Evolutionary conservation across 2,888 invertebrate genomes (phyloP).

Genomic region (Sphaerophoria taeniata): DNA sequence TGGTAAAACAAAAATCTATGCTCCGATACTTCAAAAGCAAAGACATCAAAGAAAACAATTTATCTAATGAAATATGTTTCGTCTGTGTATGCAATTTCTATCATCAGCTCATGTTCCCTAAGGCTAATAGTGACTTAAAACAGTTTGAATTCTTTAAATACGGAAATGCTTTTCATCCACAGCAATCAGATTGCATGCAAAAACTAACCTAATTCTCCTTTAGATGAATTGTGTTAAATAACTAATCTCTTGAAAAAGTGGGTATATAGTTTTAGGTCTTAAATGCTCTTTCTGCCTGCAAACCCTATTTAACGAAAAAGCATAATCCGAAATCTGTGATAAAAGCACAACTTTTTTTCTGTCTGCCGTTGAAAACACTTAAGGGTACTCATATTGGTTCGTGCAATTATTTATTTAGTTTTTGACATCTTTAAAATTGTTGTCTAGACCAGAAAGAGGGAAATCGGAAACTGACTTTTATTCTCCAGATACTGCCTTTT

Average conservation of each 20-base stretch:
- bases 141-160: neutral
- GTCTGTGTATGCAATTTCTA: neutral
- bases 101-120: neutral
- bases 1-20: too few species aligned
- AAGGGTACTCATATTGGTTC: neutral
- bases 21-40: too few species aligned
- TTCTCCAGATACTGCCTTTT: too few species aligned
- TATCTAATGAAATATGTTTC: too few species aligned
- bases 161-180: neutral
- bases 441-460: too few species aligned
- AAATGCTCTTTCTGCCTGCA: neutral
- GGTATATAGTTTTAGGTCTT: neutral
- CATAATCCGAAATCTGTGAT: neutral
- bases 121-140: conserved; percentile 1
- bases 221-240: conserved; percentile 13
- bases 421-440: too few species aligned
- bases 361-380: neutral
- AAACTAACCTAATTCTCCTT: conserved; percentile 1
- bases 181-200: neutral
- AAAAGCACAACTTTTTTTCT: neutral
- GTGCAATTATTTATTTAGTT: neutral
- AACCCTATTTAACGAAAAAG: conserved; percentile 27
- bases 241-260: conserved; percentile 24
- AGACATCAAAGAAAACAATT: too few species aligned
- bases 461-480: too few species aligned